phyloP scores from a whole-genome alignment of 2,797 vertebrate species.

The Zenarchopterus dispar region DNA sequence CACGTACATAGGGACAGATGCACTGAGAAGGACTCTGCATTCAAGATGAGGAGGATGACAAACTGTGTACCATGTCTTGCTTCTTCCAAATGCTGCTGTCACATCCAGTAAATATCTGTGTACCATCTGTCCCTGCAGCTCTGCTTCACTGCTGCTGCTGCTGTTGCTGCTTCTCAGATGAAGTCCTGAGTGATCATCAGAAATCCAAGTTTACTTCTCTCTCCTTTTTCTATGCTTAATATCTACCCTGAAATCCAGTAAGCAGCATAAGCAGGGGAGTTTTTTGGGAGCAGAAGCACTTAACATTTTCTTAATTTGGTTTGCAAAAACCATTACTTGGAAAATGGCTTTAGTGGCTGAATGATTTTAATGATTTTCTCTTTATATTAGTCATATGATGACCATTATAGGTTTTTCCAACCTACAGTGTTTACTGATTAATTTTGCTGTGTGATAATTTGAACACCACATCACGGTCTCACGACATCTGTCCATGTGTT shows the following conservation, averaged over 20 bases:
- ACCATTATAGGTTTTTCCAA: no score
- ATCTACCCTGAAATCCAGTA: conserved; percentile 9
- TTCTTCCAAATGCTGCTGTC: conserved; percentile 67
- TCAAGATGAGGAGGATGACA: conserved; percentile 61
- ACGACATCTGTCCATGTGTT: no score
- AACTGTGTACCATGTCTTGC: conserved; percentile 52
- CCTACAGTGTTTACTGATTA: no score
- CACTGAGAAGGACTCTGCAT: conserved; percentile 29
- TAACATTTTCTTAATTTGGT: not conserved
- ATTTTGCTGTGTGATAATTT: no score
- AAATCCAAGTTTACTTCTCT: conserved; percentile 42
- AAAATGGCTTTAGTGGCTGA: no score
- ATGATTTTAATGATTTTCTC: no score
- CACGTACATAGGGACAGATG: conserved; percentile 4
- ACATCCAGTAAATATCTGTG: conserved; percentile 66
- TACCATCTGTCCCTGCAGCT: conserved; percentile 68
- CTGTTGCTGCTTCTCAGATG: conserved; percentile 20
- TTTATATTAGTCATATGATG: no score
- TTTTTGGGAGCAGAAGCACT: not conserved
- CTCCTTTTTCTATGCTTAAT: conserved; percentile 31
- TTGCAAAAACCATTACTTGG: not conserved
- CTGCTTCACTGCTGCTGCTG: conserved; percentile 38
- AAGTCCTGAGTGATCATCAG: conserved; percentile 35
- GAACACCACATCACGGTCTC: no score
- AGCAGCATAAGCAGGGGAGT: not conserved